These are phyloP conservation scores for Phallusia fumigata DNA, from an alignment of 23 tunicate species.

Conservation along the genomic window DNA sequence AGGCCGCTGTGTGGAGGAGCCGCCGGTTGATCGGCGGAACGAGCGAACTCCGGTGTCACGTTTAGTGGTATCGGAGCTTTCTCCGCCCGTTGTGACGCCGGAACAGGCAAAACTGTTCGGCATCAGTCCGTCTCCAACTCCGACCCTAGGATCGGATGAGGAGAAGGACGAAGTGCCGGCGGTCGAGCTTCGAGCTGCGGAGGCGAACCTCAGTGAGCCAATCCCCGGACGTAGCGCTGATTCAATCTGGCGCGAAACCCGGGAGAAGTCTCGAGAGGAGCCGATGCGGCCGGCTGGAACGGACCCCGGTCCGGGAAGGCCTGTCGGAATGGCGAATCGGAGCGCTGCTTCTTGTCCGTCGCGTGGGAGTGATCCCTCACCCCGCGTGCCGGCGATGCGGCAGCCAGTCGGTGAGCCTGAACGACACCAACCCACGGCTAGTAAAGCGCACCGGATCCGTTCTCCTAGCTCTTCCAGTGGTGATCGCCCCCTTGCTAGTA, in stretches of 20 bases:
- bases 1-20: neutral
- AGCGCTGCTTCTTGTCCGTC: neutral
- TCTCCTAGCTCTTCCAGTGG: neutral
- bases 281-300: conserved; percentile 5
- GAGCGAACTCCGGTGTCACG: neutral
- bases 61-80: neutral
- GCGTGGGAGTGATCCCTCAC: conserved; percentile 11
- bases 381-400: conserved; percentile 7
- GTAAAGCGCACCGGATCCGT: neutral
- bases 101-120: neutral
- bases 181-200: neutral
- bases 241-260: neutral
- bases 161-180: neutral
- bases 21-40: conserved; percentile 7
- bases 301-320: conserved; percentile 6
- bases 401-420: neutral
- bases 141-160: conserved; percentile 9
- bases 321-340: neutral
- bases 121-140: neutral
- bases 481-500: neutral
- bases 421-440: neutral
- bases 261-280: neutral
- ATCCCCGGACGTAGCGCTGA: neutral
- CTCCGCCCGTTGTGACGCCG: conserved; percentile 1
- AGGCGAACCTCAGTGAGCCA: conserved; percentile 1